Percentiles rank a stretch among this genome's conserved stretches.
Conservation (phyloP, 2,888 invertebrate species). For the Hypsopygia costalis region DNA sequence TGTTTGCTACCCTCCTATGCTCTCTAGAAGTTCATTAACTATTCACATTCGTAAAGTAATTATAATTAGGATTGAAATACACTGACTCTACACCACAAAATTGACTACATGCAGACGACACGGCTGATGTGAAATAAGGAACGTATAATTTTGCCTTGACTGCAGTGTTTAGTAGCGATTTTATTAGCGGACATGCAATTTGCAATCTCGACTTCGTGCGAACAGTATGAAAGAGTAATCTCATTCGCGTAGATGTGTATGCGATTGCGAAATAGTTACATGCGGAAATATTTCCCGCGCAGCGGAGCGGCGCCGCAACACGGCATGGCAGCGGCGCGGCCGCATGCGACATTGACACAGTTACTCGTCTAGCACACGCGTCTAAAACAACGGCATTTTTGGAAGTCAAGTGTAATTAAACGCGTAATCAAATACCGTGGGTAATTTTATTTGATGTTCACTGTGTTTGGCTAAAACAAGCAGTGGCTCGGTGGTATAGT, state of each 20-base stretch:
- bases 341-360: slow-evolving; percentile 21
- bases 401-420: not conserved
- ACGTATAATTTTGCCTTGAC: not conserved
- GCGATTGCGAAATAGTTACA: slow-evolving; percentile 11
- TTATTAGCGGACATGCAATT: no score
- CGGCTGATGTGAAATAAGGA: not conserved
- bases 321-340: slow-evolving; percentile 5
- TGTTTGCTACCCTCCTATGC: no score
- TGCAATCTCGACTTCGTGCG: not conserved
- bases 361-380: slow-evolving; percentile 5
- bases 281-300: slow-evolving; percentile 24
- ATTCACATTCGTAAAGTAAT: no score
- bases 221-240: slow-evolving; percentile 2
- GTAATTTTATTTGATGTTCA: not conserved
- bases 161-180: not conserved
- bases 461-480: not conserved
- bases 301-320: slow-evolving; percentile 13
- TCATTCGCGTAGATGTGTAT: slow-evolving; percentile 2
- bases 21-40: no score
- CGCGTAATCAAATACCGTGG: not conserved
- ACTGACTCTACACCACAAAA: no score
- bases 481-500: no score
- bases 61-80: no score
- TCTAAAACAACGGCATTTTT: not conserved
- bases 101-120: no score